A percentile compares a stretch with the other conserved stretches of the same genome.
phyloP scores from a whole-genome alignment of 2,113 vertebrate genomes.

The Corydoras maculifer region DNA sequence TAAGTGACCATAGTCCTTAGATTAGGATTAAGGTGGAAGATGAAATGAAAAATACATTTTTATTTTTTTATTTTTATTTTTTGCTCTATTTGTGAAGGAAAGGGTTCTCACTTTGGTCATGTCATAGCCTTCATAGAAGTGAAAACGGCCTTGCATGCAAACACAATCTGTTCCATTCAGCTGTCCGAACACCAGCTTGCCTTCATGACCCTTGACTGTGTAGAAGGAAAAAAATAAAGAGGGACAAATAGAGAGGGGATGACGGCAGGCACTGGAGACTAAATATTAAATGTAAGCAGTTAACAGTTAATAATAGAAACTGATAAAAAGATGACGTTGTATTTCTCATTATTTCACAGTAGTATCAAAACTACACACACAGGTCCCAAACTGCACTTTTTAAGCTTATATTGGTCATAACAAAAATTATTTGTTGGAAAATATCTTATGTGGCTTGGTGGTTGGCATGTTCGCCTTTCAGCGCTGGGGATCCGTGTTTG shows the following conservation, averaged over 20 bases:
- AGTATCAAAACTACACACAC: background rate
- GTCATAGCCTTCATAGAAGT: constrained; percentile 69
- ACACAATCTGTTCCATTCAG: constrained; percentile 60
- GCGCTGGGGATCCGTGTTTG: no score
- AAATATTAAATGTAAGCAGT: constrained; percentile 6
- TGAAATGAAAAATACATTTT: no score
- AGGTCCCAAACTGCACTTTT: no score
- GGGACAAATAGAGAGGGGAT: background rate
- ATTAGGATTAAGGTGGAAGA: no score
- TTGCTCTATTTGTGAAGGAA: no score
- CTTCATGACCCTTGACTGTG: constrained; percentile 62
- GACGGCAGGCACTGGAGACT: background rate
- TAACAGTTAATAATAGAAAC: background rate
- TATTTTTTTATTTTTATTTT: no score
- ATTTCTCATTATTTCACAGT: background rate
- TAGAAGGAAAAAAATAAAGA: background rate
- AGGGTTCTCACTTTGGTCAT: constrained; percentile 54
- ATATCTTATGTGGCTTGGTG: no score
- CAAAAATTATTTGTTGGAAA: no score
- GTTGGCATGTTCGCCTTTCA: no score
- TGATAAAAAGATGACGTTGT: background rate
- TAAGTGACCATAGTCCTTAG: no score
- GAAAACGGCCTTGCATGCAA: constrained; percentile 73
- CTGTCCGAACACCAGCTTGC: constrained; percentile 66
- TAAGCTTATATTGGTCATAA: no score